Evolutionary conservation across 1,140 invertebrate species (phyloP), one percentile per base, ranked within the genome.

Genomic region (Halesus radiatus): DNA sequence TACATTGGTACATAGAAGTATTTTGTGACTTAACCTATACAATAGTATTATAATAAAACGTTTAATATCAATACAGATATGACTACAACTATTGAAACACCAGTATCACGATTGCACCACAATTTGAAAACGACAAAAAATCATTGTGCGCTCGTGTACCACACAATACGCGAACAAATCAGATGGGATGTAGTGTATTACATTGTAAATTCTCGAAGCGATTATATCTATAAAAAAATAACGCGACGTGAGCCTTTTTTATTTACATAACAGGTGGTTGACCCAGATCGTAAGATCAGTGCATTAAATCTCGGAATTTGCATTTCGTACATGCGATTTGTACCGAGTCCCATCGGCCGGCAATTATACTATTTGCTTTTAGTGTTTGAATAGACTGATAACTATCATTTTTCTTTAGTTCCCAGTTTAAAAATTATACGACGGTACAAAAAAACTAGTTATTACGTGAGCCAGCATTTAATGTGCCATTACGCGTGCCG

Each of bases 191-290:
- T 7, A 45, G 37, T 45, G 13, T 45, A 45, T 45, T 13, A 45
- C 37, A 13, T 45, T 45, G 37, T 45, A 8, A 45, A 45, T 10
- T 60, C 56, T 20, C 0, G 23, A 23, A 60, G 20, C 2, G 20
- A 60, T 60, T 22, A 60, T 23, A 23, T 20, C 56, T 18, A 60
- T 22, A 20, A 60, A 22, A 60, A 60, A 60, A 60, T 23, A 60
- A 60, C 20, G 23, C 2, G 18, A 60, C 56, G 23, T 60, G 3
- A 60, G 29, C 22, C 37, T 66, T 29, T 66, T 29, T 66, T n/a
- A 32, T 66, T 66, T 66, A 7, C 62, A 66, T 66, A 29, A 29
- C 62, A 66, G 62, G 62, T 66, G 62, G 22, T 22, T 32, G 62
- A 22, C 62, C 62, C 3, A 66, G 62, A 66, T 66, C 62, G 29